Percentiles rank a stretch among this genome's conserved stretches.
Conservation (phyloP, 2,888 invertebrate genomes). For the Meiosimyza decipiens region DNA sequence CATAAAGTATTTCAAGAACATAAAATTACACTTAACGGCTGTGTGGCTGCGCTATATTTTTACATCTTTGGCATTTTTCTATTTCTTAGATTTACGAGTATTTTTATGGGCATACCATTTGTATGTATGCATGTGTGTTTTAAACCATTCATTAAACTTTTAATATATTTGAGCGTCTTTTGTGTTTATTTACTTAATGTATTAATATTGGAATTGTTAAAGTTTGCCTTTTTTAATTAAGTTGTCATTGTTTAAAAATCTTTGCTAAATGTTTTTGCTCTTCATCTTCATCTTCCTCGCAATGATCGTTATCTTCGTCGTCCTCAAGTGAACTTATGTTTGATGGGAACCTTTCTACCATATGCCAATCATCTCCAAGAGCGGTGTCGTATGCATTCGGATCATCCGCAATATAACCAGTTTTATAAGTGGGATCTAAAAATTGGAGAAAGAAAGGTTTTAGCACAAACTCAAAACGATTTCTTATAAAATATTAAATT, state of each 20-base stretch:
- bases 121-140: too few relatives aligned
- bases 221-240: neutral
- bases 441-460: constrained; percentile 37
- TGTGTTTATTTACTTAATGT: constrained; percentile 17
- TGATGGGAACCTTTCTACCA: neutral
- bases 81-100: constrained; percentile 24
- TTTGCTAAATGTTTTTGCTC: neutral
- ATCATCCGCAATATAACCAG: constrained; percentile 52
- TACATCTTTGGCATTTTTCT: constrained; percentile 32
- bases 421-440: constrained; percentile 56
- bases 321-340: neutral
- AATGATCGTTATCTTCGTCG: constrained; percentile 4
- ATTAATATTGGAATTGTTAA: constrained; percentile 27
- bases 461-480: constrained; percentile 35
- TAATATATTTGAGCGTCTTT: constrained; percentile 10
- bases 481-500: constrained; percentile 33
- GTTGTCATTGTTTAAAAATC: neutral
- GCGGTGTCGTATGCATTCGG: constrained; percentile 41
- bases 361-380: neutral
- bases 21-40: too few relatives aligned
- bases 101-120: constrained; percentile 1
- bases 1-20: too few relatives aligned
- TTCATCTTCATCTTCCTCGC: neutral
- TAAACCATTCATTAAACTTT: too few relatives aligned
- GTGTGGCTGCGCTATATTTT: constrained; percentile 12